Evolutionary conservation across 2,888 invertebrate genomes (phyloP).

Genomic region (Malthinus flaveolus): DNA sequence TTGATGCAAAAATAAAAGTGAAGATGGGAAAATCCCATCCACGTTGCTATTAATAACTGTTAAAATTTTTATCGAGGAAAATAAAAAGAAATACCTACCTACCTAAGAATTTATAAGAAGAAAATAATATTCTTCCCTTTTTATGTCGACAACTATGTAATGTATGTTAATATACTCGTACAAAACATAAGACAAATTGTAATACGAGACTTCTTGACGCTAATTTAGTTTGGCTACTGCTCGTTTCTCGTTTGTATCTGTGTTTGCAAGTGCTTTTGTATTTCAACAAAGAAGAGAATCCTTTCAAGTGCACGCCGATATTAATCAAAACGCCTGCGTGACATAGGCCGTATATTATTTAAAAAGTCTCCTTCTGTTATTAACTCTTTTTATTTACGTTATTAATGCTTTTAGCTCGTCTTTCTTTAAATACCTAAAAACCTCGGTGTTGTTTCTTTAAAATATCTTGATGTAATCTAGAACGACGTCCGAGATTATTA

Average conservation of each 20-base stretch:
- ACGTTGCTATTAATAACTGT: too few relatives aligned
- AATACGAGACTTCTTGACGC: conserved; percentile 12
- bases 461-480: too few relatives aligned
- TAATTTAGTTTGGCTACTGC: conserved; percentile 20
- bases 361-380: conserved; percentile 17
- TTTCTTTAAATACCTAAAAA: too few relatives aligned
- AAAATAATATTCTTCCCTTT: neutral
- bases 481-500: too few relatives aligned
- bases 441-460: too few relatives aligned
- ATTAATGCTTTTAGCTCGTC: neutral
- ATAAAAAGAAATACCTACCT: too few relatives aligned
- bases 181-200: conserved; percentile 16
- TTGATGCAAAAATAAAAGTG: too few relatives aligned
- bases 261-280: conserved; percentile 16
- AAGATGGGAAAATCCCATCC: too few relatives aligned
- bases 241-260: conserved; percentile 15
- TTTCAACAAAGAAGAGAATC: conserved; percentile 22
- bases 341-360: conserved; percentile 20
- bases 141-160: conserved; percentile 1
- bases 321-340: conserved; percentile 27
- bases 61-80: too few relatives aligned
- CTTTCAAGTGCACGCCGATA: conserved; percentile 21
- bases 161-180: neutral
- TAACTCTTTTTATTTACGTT: conserved; percentile 20
- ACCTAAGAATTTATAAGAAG: too few relatives aligned